Evolutionary conservation across 2,888 invertebrate genomes (phyloP).

Genomic region (Himalopsyche japonica): DNA sequence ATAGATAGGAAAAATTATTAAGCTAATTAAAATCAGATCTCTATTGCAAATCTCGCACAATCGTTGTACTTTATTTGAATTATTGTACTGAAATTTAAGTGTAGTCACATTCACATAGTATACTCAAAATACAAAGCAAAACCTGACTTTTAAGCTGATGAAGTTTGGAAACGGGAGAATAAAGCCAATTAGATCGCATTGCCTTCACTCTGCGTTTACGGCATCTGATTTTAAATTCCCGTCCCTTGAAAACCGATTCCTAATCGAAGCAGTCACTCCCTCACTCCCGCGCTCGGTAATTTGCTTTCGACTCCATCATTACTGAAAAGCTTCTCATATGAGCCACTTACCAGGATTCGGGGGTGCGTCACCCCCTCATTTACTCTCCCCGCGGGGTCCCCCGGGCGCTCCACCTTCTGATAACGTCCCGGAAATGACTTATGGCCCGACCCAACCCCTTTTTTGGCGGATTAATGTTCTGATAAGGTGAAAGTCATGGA

Average conservation of each 20-base stretch:
- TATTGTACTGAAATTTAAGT: too few species aligned
- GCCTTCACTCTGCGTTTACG: not conserved
- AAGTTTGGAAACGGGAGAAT: not conserved
- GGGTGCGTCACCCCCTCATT: conserved; percentile 2
- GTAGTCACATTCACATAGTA: too few species aligned
- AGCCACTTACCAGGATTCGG: not conserved
- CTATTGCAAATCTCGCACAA: too few species aligned
- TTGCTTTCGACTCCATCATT: conserved; percentile 3
- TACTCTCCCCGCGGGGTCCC: not conserved
- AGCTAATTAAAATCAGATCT: too few species aligned
- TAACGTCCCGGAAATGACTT: conserved; percentile 40
- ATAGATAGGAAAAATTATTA: too few species aligned
- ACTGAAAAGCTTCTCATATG: not conserved
- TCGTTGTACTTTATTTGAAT: too few species aligned
- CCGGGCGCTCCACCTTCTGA: conserved; percentile 12
- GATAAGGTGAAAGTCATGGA: conserved; percentile 34
- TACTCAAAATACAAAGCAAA: not conserved
- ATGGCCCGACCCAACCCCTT: conserved; percentile 35
- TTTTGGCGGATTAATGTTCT: conserved; percentile 36
- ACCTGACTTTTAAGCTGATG: not conserved
- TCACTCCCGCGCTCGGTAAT: not conserved
- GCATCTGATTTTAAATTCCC: not conserved
- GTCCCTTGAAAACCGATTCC: not conserved
- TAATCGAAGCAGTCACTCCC: not conserved
- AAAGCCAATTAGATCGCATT: not conserved